Evolutionary conservation across 2,797 vertebrate species (phyloP), one percentile per base, ranked within the genome.

Genomic region (Cygnus olor): DNA sequence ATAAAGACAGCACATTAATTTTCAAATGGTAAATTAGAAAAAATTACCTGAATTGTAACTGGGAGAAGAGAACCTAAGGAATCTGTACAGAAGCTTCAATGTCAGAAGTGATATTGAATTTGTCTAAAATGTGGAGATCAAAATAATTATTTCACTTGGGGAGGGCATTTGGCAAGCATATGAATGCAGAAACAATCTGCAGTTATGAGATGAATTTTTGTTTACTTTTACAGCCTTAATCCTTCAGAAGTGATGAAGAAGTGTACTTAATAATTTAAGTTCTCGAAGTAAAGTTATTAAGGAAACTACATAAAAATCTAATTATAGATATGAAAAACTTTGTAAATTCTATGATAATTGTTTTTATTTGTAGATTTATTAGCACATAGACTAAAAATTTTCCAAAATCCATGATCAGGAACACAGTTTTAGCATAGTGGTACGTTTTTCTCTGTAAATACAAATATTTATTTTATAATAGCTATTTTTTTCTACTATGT

Each of bases 271-370:
- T 53, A 64, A 64, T 69, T 61, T 61, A 14, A 49, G 4, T 40
- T 89, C 20, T 60, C 81, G 57, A 92, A 74, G 30, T 25, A 93
- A 80, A 80, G 22, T 47, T 57, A 66, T 45, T 80, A 77, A 82
- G 64, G n/a, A 30, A 34, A 34, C 1, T 20, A 30, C 14, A 70
- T 24, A 74, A 63, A 83, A 70, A 58, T 20, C 4, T 25, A 77
- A 47, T 40, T 65, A 61, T 27, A n/a, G 4, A 34, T 6, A 1
- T 2, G 28, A 42, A 74, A 71, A 61, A 0, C 2, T 14, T 40
- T 87, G 2, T 34, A 89, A 45, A 0, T 18, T 63, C 17, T 57
- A 4, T 36, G 21, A 45, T 56, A 21, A n/a, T 54, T 87, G 3
- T 81, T 89, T 49, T 60, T 20, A 45, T 78, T 38, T 69, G 5